phyloP scores from a whole-genome alignment of 2,888 invertebrate species.

The Arctia plantaginis region DNA sequence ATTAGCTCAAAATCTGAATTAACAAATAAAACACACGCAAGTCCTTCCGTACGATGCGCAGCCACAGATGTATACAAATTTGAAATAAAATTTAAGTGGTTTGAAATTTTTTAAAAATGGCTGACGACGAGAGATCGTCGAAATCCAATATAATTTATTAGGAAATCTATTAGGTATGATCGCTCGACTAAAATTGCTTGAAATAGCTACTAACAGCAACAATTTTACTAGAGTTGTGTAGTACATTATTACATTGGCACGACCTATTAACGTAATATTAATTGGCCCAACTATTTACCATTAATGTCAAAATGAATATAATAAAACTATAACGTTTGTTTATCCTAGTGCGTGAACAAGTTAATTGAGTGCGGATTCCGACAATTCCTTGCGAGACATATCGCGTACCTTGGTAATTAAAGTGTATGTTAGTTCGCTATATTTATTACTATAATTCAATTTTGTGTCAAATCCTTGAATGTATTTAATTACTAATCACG shows the following conservation, averaged over 20 bases:
- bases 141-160: too few species aligned
- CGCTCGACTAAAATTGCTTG: neutral
- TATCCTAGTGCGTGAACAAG: slow-evolving; percentile 33
- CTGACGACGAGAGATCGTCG: too few species aligned
- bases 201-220: neutral
- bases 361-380: slow-evolving; percentile 39
- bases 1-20: too few species aligned
- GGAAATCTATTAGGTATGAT: neutral
- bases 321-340: slow-evolving; percentile 3
- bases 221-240: neutral
- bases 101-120: too few species aligned
- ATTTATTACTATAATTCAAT: neutral
- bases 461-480: neutral
- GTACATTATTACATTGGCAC: too few species aligned
- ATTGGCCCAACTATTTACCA: too few species aligned
- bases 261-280: too few species aligned
- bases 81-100: too few species aligned
- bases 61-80: too few species aligned
- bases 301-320: neutral
- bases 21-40: too few species aligned
- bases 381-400: slow-evolving; percentile 16
- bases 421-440: slow-evolving; percentile 22
- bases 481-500: neutral
- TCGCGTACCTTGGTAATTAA: slow-evolving; percentile 33
- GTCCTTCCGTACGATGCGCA: too few species aligned